Conservation (phyloP, 2,113 vertebrate genomes). For the Muntiacus reevesi region DNA sequence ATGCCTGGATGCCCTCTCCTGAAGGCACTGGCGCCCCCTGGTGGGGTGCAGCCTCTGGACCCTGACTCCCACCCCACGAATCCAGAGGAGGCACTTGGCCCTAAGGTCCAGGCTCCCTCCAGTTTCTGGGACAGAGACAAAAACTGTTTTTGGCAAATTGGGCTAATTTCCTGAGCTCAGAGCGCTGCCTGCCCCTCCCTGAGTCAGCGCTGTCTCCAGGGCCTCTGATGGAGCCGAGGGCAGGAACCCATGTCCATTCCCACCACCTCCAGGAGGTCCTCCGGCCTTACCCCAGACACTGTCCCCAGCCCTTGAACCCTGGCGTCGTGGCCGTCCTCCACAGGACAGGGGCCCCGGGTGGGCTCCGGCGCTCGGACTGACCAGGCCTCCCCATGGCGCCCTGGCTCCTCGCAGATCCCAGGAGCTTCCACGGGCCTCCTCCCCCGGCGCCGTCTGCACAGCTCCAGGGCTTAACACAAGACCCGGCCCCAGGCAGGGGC, state of each 20-base stretch:
- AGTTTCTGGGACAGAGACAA: not conserved
- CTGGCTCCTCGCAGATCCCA: fast-evolving
- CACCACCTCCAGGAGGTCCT: too few species aligned
- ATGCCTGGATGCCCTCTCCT: not conserved
- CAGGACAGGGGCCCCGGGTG: not conserved
- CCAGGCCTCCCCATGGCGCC: fast-evolving
- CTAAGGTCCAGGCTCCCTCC: not conserved
- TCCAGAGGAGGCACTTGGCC: not conserved
- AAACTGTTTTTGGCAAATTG: not conserved
- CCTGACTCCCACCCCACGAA: not conserved
- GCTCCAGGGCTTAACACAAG: not conserved
- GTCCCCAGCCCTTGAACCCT: not conserved
- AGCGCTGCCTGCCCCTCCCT: not conserved
- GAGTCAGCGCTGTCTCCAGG: not conserved
- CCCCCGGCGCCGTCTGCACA: fast-evolving
- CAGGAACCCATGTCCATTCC: not conserved
- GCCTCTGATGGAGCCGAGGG: not conserved
- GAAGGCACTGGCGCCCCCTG: not conserved
- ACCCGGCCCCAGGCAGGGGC: not conserved
- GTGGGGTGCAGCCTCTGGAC: not conserved
- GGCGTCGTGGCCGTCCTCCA: not conserved
- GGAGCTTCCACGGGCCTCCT: not conserved
- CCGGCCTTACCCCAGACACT: too few species aligned
- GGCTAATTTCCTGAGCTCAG: not conserved
- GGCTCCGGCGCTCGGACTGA: not conserved